Conservation (phyloP, 2,797 vertebrate species). For the Gambusia yucatana region DNA sequence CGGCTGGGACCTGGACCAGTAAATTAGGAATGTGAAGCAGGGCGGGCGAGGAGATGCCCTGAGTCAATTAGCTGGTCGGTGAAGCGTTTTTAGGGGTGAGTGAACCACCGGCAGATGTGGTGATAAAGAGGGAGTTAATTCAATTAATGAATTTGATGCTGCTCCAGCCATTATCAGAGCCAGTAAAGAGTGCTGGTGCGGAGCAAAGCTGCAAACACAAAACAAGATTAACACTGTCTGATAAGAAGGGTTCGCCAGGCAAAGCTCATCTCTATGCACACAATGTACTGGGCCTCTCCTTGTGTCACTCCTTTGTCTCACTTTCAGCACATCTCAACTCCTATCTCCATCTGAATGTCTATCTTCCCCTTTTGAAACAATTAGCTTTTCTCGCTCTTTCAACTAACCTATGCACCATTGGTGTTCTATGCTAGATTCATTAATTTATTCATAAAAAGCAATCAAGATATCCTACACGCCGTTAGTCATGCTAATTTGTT, state of each 20-base stretch:
- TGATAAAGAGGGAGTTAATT: constrained; percentile 80
- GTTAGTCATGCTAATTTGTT: constrained; percentile 29
- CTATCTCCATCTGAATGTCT: constrained; percentile 25
- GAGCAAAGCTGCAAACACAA: constrained; percentile 68
- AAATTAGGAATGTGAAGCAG: constrained; percentile 57
- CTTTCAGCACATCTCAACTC: constrained; percentile 35
- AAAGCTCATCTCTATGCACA: constrained; percentile 65
- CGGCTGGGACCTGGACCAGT: constrained; percentile 39
- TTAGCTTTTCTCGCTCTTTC: constrained; percentile 17
- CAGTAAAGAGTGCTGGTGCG: constrained; percentile 76
- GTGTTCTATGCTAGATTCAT: background rate
- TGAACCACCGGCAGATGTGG: constrained; percentile 67
- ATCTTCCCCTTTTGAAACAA: constrained; percentile 21
- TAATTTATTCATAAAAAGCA: constrained; percentile 24
- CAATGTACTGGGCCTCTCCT: constrained; percentile 40
- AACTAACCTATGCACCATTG: background rate
- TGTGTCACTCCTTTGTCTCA: constrained; percentile 52
- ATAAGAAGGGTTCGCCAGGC: constrained; percentile 66
- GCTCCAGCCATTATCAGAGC: constrained; percentile 77
- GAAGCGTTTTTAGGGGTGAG: constrained; percentile 63
- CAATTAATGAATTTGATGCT: constrained; percentile 79
- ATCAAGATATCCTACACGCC: constrained; percentile 21
- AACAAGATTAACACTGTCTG: constrained; percentile 76
- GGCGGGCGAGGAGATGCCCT: constrained; percentile 26
- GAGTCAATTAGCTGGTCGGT: constrained; percentile 67